Conservation (phyloP, 2,113 vertebrate species). For the Chaetops frenatus region DNA sequence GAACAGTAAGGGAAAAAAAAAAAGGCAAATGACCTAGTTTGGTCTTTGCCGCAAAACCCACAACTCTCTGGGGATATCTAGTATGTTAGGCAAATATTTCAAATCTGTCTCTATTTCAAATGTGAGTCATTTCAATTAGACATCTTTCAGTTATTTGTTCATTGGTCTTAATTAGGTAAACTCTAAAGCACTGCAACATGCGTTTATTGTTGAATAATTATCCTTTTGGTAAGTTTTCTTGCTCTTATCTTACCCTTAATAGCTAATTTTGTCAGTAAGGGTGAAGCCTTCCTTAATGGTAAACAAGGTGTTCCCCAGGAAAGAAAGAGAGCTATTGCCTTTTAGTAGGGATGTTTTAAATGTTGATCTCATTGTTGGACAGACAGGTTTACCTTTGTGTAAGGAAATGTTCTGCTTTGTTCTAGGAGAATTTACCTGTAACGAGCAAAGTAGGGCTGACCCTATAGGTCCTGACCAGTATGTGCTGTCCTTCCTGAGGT, state of each 20-base stretch:
- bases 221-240: background rate
- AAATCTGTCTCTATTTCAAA: conserved; percentile 49
- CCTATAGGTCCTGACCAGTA: background rate
- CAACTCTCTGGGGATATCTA: conserved; percentile 53
- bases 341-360: background rate
- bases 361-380: background rate
- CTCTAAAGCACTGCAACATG: background rate
- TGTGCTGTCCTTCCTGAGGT: background rate
- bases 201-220: background rate
- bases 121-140: conserved; percentile 48
- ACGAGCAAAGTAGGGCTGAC: background rate
- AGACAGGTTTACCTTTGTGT: background rate
- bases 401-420: background rate
- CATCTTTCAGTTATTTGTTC: conserved; percentile 51
- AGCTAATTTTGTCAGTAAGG: background rate
- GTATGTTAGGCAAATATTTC: conserved; percentile 56
- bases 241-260: background rate
- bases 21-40: conserved; percentile 61
- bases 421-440: background rate
- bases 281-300: background rate
- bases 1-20: conserved; percentile 35
- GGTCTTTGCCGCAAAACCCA: conserved; percentile 47
- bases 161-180: conserved; percentile 48
- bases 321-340: background rate
- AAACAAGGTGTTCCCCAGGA: background rate